A percentile compares a stretch with the other conserved stretches of the same genome.
phyloP scores from a whole-genome alignment of 2,888 invertebrate genomes.

The Aspidiotus rigidus region DNA sequence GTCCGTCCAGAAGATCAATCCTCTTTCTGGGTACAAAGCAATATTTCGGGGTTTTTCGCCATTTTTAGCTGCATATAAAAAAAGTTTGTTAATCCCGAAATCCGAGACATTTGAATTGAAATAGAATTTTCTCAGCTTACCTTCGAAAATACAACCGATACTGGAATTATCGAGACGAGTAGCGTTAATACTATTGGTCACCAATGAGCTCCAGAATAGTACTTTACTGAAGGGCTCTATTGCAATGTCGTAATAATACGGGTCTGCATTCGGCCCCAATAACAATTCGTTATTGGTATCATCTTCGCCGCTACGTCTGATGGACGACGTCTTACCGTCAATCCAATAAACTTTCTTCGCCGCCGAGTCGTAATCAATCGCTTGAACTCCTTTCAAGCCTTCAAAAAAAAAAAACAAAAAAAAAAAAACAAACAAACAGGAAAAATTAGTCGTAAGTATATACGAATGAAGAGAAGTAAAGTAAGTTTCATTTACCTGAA shows the following conservation, averaged over 20 bases:
- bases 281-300: conserved; percentile 54
- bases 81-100: too few species aligned
- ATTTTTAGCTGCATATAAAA: conserved; percentile 48
- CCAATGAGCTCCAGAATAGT: conserved; percentile 80
- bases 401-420: conserved; percentile 48
- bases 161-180: conserved; percentile 55
- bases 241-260: conserved; percentile 72
- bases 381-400: conserved; percentile 60
- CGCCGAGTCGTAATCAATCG: conserved; percentile 79
- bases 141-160: conserved; percentile 46
- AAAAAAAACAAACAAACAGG: background rate
- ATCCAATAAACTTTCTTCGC: conserved; percentile 65
- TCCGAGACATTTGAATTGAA: too few species aligned
- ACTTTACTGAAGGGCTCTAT: conserved; percentile 74
- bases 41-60: conserved; percentile 74
- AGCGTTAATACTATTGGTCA: conserved; percentile 77
- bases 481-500: conserved; percentile 46
- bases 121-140: too few species aligned
- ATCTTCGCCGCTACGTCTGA: conserved; percentile 59
- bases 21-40: conserved; percentile 72
- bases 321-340: conserved; percentile 67
- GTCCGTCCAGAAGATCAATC: conserved; percentile 45
- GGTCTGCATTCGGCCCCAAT: conserved; percentile 46
- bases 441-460: too few species aligned
- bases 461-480: too few species aligned